Conservation (phyloP, 2,888 invertebrate species). For the Sinopyrophorus schimmeli region DNA sequence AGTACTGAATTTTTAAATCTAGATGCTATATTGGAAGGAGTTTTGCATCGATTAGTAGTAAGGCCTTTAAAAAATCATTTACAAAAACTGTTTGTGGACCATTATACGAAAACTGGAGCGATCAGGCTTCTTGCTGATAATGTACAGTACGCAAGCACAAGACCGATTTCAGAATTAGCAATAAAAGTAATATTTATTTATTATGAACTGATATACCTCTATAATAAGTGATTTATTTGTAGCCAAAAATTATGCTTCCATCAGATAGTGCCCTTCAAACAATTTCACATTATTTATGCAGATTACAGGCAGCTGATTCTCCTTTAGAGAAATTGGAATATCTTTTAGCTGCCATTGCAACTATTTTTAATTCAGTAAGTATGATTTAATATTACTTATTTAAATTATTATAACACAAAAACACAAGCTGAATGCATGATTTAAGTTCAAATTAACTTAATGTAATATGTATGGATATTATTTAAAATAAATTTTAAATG, state of each 20-base stretch:
- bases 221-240: conserved; percentile 30
- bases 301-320: conserved; percentile 88
- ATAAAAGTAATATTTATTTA: conserved; percentile 60
- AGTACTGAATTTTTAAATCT: conserved; percentile 92
- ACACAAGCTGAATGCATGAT: no score
- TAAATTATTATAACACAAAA: no score
- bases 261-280: conserved; percentile 73
- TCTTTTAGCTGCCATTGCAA: conserved; percentile 84
- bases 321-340: conserved; percentile 92
- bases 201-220: background rate
- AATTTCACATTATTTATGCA: conserved; percentile 77
- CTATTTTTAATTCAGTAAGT: conserved; percentile 80
- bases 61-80: conserved; percentile 82
- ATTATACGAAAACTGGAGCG: conserved; percentile 77
- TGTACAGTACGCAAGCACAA: conserved; percentile 69
- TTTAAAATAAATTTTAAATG: no score
- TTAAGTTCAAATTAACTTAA: no score
- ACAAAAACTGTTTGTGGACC: conserved; percentile 83
- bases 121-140: conserved; percentile 73
- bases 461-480: no score
- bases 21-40: conserved; percentile 92
- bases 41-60: conserved; percentile 90
- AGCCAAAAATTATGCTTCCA: conserved; percentile 77
- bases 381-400: conserved; percentile 10
- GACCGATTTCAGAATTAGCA: conserved; percentile 69